Base-by-base conservation (phyloP, 2,113 vertebrate genomes). In the Drymodes brunneopygia region DNA sequence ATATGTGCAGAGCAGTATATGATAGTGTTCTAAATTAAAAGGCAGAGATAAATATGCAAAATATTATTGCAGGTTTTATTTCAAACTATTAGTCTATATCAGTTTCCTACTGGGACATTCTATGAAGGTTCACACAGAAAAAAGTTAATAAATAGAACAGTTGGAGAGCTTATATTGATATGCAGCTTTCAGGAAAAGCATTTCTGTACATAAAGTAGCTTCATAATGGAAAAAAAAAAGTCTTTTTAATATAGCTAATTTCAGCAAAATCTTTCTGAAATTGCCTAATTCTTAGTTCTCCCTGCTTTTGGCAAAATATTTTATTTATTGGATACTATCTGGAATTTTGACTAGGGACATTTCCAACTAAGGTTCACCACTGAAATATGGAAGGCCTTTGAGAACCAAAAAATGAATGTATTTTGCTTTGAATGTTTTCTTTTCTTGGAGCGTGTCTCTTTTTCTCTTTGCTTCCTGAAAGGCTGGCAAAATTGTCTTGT, bases 391-490 rank as follows among this genome's bases (percentile, higher is more conserved):
- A 57, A 57, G 62, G 70, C 13, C 81, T 77, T 50, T 42, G 40
- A 53, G 20, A 62, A 62, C 14, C 4, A 33, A 38, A 90, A 95
- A 72, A 38, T 21, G 0, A 23, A 60, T 31, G 7, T 70, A 27
- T 48, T 94, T 86, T 48, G 4, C 29, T 92, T 73, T 69, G 31
- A 73, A 69, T 4, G 1, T 70, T 88, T 78, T 73, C 36, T 87
- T 78, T 86, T 90, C 38, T 33, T 79, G 81, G 69, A 86, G 25
- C 45, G 33, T 72, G 28, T 75, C 62, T 78, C n/a, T 86, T 70
- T 90, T 80, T 48, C 70, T 67, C 47, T 90, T 87, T 88, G 47
- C 57, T 58, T 51, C 86, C 75, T 90, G 74, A 96, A 96, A 83
- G 71, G 36, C 73, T 96, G 90, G 47, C 57, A 92, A 78, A 90